A percentile compares a stretch with the other conserved stretches of the same genome.
These are phyloP conservation scores for Neosalanx taihuensis DNA, from an alignment of 2,797 vertebrate genomes.

Conservation along the genomic window DNA sequence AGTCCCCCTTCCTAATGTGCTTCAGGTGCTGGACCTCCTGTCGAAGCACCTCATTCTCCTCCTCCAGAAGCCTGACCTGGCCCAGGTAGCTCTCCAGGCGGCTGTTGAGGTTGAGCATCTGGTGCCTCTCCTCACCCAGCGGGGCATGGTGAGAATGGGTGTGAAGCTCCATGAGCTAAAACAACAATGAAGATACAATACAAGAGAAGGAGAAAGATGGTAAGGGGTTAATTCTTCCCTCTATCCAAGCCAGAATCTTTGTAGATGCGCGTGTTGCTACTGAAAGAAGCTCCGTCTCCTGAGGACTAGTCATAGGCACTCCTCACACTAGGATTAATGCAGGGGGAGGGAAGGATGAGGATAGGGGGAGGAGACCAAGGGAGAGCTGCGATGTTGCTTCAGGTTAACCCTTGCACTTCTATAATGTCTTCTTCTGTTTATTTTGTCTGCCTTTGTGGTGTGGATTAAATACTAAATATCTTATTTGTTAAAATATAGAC, in stretches of 20 bases:
- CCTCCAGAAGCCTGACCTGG: constrained; percentile 86
- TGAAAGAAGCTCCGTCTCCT: constrained; percentile 29
- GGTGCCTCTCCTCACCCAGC: constrained; percentile 79
- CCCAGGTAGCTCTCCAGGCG: constrained; percentile 87
- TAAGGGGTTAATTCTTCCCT: constrained; percentile 2
- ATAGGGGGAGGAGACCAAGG: constrained; percentile 36
- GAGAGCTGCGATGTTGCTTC: constrained; percentile 56
- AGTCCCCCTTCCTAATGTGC: constrained; percentile 39
- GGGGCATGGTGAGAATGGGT: constrained; percentile 32
- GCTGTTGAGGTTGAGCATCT: constrained; percentile 91
- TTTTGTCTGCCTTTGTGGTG: too few species aligned
- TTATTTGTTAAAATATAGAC: too few species aligned
- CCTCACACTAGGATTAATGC: constrained; percentile 64
- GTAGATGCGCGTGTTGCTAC: constrained; percentile 27
- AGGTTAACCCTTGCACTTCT: constrained; percentile 63
- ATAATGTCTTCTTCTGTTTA: constrained; percentile 22
- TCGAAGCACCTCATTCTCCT: constrained; percentile 80
- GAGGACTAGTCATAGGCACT: constrained; percentile 54
- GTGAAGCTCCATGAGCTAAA: constrained; percentile 63
- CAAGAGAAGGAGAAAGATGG: not conserved
- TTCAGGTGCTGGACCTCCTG: constrained; percentile 69
- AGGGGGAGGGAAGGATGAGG: constrained; percentile 54
- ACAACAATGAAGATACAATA: not conserved
- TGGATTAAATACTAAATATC: too few species aligned
- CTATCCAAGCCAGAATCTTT: constrained; percentile 27